These are phyloP conservation scores for Neotragus moschatus DNA, from an alignment of 2,113 vertebrate species.

Conservation along the genomic window DNA sequence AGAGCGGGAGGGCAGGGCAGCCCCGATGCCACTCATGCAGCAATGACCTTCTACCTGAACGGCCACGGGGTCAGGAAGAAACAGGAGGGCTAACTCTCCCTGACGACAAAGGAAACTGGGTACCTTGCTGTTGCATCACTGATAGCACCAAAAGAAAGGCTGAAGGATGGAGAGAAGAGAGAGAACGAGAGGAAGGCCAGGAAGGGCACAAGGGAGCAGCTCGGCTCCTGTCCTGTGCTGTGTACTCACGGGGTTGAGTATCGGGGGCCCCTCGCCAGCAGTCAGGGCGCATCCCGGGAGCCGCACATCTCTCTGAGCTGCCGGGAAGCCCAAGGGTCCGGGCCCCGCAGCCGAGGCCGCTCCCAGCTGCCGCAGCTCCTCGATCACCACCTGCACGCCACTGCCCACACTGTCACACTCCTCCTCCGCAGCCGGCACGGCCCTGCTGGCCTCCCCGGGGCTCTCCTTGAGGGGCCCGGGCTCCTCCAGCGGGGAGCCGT, in stretches of 20 bases:
- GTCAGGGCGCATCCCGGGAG: conserved; percentile 43
- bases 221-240: neutral
- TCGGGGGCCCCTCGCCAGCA: conserved; percentile 38
- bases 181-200: neutral
- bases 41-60: neutral
- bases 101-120: neutral
- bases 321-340: conserved; percentile 60
- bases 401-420: conserved; percentile 76
- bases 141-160: neutral
- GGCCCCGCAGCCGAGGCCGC: conserved; percentile 57
- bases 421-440: conserved; percentile 50
- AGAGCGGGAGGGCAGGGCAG: neutral
- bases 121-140: neutral
- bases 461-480: conserved; percentile 64
- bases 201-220: neutral
- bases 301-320: conserved; percentile 50
- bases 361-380: conserved; percentile 78
- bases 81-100: neutral
- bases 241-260: conserved; percentile 70
- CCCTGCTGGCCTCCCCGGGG: conserved; percentile 48
- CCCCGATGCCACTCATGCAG: neutral
- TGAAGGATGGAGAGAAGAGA: neutral
- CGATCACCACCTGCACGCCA: conserved; percentile 78
- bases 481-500: conserved; percentile 42
- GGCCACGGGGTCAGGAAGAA: neutral